These are phyloP conservation scores for cat (Felis catus) DNA, from an alignment of 2,113 vertebrate species.

Conservation along the genomic window F.catus_Fca126_mat1.0 CM031412.1:86384501-86385000, in stretches of 20 bases:
- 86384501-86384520: too few species aligned
- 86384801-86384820: not conserved
- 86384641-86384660: not conserved
- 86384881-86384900: not conserved
- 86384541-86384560: not conserved
- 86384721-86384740: not conserved
- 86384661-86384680: not conserved
- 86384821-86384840: not conserved
- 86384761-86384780: not conserved
- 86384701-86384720: not conserved
- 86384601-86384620: not conserved
- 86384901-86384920: not conserved
- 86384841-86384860: not conserved
- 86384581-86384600: not conserved
- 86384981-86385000: too few species aligned
- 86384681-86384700: not conserved
- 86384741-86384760: not conserved
- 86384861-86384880: not conserved
- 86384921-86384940: not conserved
- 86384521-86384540: not conserved
- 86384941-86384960: not conserved
- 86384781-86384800: not conserved
- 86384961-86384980: not conserved
- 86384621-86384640: not conserved
- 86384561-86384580: not conserved